phyloP scores from a whole-genome alignment of 1,140 invertebrate species.

The Drepana arcuata region DNA sequence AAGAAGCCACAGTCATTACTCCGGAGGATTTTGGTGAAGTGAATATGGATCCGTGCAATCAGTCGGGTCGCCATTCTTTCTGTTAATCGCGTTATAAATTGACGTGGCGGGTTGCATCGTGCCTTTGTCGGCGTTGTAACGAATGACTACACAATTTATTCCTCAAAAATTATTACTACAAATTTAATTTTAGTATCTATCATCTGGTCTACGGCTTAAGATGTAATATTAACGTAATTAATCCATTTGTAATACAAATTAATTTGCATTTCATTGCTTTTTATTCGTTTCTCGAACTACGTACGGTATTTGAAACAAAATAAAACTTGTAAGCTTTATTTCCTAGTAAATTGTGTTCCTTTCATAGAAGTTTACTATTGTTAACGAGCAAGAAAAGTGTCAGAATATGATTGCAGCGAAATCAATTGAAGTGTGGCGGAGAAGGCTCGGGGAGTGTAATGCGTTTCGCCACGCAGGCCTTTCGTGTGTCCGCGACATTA shows the following conservation, averaged over 20 bases:
- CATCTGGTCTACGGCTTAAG: conserved; percentile 27
- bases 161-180: conserved; percentile 34
- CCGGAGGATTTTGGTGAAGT: conserved; percentile 37
- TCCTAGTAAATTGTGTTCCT: no score
- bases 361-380: no score
- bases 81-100: conserved; percentile 65
- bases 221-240: conserved; percentile 7
- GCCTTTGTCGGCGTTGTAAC: conserved; percentile 48
- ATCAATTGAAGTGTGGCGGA: conserved; percentile 20
- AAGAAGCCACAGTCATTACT: conserved; percentile 34
- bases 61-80: conserved; percentile 53
- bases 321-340: background rate
- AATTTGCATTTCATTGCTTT: no score
- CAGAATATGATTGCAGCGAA: conserved; percentile 12
- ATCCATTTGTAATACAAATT: background rate
- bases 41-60: conserved; percentile 44
- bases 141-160: conserved; percentile 36
- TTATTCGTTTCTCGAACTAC: background rate
- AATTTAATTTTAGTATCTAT: conserved; percentile 33
- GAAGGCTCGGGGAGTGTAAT: conserved; percentile 34
- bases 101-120: conserved; percentile 33
- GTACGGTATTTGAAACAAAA: background rate
- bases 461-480: conserved; percentile 46
- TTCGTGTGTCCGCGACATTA: conserved; percentile 55
- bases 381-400: no score